Evolutionary conservation across 2,113 vertebrate species (phyloP).

Genomic region (Corvus moneduloides): DNA sequence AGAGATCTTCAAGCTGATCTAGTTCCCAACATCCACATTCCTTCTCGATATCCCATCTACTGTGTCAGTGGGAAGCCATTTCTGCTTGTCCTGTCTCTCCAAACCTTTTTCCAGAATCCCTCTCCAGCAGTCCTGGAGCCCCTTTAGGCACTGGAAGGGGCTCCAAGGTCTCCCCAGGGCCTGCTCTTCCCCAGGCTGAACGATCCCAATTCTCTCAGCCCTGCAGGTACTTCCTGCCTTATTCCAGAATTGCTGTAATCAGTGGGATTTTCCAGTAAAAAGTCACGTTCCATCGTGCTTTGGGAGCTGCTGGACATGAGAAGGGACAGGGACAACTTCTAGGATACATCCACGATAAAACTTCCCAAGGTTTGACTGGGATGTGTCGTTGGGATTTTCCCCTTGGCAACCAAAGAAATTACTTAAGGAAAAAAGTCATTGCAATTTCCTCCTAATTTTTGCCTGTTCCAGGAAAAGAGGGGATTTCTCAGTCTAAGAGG

Average conservation of each 20-base stretch:
- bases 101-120: background rate
- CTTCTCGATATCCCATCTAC: background rate
- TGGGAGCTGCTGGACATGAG: background rate
- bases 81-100: background rate
- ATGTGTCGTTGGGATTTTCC: background rate
- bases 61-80: background rate
- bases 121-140: background rate
- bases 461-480: background rate
- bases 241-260: accelerated
- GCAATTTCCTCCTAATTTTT: background rate
- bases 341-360: background rate
- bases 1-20: background rate
- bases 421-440: background rate
- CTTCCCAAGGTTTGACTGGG: background rate
- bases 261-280: background rate
- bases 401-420: background rate
- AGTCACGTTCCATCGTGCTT: accelerated
- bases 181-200: background rate
- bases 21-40: background rate
- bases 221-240: accelerated
- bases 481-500: background rate
- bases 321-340: background rate
- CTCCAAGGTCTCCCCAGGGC: background rate
- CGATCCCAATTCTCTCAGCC: background rate
- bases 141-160: background rate